Evolutionary conservation across 2,888 invertebrate species (phyloP).

Genomic region (Syrphus vitripennis): DNA sequence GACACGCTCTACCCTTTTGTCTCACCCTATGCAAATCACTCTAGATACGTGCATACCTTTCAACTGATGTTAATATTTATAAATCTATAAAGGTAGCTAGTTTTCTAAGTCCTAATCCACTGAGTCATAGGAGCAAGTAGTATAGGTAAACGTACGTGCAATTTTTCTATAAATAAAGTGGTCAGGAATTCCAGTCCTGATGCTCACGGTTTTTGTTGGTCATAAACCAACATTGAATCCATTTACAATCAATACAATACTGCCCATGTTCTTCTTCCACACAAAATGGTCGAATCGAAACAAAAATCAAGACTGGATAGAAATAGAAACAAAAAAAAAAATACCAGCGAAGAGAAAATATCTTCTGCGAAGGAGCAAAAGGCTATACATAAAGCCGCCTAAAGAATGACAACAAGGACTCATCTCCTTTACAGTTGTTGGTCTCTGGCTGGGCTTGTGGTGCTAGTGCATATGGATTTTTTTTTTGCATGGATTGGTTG

Average conservation of each 20-base stretch:
- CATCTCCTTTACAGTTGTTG: conserved; percentile 50
- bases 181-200: conserved; percentile 33
- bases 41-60: too few species aligned
- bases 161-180: background rate
- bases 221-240: conserved; percentile 33
- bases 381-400: conserved; percentile 42
- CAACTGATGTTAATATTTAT: too few species aligned
- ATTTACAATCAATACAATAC: conserved; percentile 30
- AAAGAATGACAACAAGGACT: conserved; percentile 63
- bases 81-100: too few species aligned
- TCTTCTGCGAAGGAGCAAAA: conserved; percentile 19
- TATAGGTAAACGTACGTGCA: too few species aligned
- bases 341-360: conserved; percentile 36
- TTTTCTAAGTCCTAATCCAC: background rate
- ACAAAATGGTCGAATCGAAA: conserved; percentile 1
- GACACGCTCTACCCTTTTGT: too few species aligned
- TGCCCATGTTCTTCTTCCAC: background rate
- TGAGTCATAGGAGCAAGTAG: background rate
- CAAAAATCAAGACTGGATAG: background rate
- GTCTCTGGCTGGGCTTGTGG: conserved; percentile 30
- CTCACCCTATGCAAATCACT: too few species aligned
- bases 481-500: too few species aligned
- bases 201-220: conserved; percentile 13
- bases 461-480: conserved; percentile 9
- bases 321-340: background rate